Percentiles rank a stretch among this genome's conserved stretches.
Evolutionary conservation across 2,888 invertebrate genomes (phyloP).

Genomic region (Dastarcus helophoroides): DNA sequence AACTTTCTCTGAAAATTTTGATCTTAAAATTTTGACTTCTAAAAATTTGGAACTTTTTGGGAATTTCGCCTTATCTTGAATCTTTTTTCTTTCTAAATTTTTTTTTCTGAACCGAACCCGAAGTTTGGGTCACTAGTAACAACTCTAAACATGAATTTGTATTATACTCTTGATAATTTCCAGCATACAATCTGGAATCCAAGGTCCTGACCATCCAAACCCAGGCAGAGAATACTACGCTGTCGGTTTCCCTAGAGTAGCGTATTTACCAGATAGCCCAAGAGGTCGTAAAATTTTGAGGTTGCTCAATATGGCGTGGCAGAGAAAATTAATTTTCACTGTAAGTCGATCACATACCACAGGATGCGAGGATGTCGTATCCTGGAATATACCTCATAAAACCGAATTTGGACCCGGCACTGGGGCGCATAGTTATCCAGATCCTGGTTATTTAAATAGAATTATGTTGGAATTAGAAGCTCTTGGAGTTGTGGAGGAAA

Average conservation of each 20-base stretch:
- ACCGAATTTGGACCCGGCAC: conserved; percentile 54
- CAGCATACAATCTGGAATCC: conserved; percentile 77
- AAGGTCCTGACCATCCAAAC: conserved; percentile 66
- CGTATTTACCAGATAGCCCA: conserved; percentile 74
- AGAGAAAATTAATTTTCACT: conserved; percentile 71
- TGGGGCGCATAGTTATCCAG: conserved; percentile 56
- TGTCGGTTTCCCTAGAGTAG: conserved; percentile 73
- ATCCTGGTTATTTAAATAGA: conserved; percentile 61
- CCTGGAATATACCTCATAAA: conserved; percentile 88
- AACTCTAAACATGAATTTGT: too few relatives aligned
- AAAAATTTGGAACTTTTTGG: too few relatives aligned
- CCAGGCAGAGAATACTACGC: conserved; percentile 81
- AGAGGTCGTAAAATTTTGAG: conserved; percentile 67
- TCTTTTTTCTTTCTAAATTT: too few relatives aligned
- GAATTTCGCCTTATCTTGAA: too few relatives aligned
- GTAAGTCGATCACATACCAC: conserved; percentile 82
- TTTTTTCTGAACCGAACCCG: too few relatives aligned
- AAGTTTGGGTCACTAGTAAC: too few relatives aligned
- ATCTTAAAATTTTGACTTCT: too few relatives aligned
- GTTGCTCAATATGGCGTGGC: conserved; percentile 71
- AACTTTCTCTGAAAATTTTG: too few relatives aligned
- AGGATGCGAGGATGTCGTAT: conserved; percentile 80
- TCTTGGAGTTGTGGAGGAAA: conserved; percentile 44
- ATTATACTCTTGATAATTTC: too few relatives aligned
- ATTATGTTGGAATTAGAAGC: conserved; percentile 48